These are phyloP conservation scores for Hirtodrosophila alboralis DNA, from an alignment of 2,888 invertebrate species.

Conservation along the genomic window DNA sequence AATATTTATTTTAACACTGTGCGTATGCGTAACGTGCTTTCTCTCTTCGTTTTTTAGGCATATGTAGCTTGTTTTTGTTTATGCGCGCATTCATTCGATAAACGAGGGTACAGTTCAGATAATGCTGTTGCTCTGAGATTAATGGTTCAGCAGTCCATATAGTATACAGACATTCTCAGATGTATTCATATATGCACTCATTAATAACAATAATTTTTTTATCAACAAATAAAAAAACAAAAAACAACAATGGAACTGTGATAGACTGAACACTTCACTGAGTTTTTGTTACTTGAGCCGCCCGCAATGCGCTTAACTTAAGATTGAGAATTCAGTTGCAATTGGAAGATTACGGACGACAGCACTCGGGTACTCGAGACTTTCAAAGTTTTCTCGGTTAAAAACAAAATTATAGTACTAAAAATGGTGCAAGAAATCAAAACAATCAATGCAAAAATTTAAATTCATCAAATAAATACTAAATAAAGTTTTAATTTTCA, in stretches of 20 bases:
- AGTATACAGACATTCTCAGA: conserved; percentile 3
- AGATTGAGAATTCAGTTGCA: conserved; percentile 36
- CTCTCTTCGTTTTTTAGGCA: conserved; percentile 1
- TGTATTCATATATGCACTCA: conserved; percentile 13
- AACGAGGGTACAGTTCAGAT: conserved; percentile 20
- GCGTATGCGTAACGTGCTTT: conserved; percentile 40
- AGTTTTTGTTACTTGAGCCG: conserved; percentile 11
- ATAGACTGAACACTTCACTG: conserved; percentile 23
- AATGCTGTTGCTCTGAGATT: conserved; percentile 31
- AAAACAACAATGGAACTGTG: conserved; percentile 14
- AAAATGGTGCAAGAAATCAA: background rate
- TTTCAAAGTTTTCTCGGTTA: too few species aligned
- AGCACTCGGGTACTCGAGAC: too few species aligned
- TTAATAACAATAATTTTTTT: conserved; percentile 24
- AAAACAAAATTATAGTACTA: background rate
- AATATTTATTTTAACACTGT: conserved; percentile 32
- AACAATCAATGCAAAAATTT: too few species aligned
- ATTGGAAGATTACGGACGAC: conserved; percentile 30
- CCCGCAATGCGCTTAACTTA: conserved; percentile 7
- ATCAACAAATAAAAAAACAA: conserved; percentile 27
- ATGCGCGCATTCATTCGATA: conserved; percentile 27
- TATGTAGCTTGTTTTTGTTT: conserved; percentile 38
- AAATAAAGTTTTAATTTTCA: too few species aligned
- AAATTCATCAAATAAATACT: too few species aligned
- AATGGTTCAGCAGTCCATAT: conserved; percentile 24